A percentile compares a stretch with the other conserved stretches of the same genome.
These are phyloP conservation scores for Bugula neritina DNA, from an alignment of 2,888 invertebrate species.

Conservation along the genomic window DNA sequence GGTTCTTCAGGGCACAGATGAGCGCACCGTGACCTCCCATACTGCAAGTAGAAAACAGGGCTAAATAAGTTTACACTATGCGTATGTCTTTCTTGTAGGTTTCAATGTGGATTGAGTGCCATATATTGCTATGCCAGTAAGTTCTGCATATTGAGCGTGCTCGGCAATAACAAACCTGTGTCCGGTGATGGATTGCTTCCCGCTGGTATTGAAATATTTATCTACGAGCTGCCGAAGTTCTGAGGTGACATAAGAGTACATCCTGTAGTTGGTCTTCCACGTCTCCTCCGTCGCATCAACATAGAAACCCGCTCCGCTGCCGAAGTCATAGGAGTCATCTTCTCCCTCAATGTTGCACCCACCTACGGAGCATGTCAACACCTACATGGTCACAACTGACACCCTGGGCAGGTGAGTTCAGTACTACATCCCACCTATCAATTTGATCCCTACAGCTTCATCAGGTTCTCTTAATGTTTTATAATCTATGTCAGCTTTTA, in stretches of 20 bases:
- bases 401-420: too few species aligned
- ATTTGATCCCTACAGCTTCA: too few species aligned
- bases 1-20: slow-evolving; percentile 81
- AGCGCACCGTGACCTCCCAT: slow-evolving; percentile 99
- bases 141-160: too few species aligned
- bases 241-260: slow-evolving; percentile 88
- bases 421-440: too few species aligned
- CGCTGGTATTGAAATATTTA: slow-evolving; percentile 31
- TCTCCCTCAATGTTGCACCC: slow-evolving; percentile 83
- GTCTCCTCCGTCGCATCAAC: slow-evolving; percentile 83
- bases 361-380: slow-evolving; percentile 59
- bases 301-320: slow-evolving; percentile 91
- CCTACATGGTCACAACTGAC: too few species aligned
- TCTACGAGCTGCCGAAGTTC: slow-evolving; percentile 56
- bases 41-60: slow-evolving; percentile 57
- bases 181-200: slow-evolving; percentile 55
- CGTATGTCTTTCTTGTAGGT: too few species aligned
- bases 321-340: slow-evolving; percentile 88
- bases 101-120: too few species aligned
- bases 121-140: too few species aligned
- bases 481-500: too few species aligned
- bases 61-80: background rate
- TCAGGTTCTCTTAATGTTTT: too few species aligned
- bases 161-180: slow-evolving; percentile 55
- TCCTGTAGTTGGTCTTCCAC: slow-evolving; percentile 85